Evolutionary conservation across 1,140 invertebrate species (phyloP).

Genomic region (Hetaerina americana): DNA sequence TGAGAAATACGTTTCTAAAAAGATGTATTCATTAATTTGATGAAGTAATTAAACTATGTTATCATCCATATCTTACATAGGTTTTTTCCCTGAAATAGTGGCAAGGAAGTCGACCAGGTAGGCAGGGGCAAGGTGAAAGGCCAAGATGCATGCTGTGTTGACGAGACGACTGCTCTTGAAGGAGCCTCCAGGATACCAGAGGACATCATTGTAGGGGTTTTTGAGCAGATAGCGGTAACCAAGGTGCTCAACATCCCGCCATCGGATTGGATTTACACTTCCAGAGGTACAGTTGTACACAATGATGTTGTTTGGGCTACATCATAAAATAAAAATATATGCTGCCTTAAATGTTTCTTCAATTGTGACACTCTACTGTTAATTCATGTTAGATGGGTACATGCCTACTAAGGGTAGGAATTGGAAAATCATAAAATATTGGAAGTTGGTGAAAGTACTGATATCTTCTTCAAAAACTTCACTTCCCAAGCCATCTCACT

Average conservation of each 20-base stretch:
- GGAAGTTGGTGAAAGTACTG: no score
- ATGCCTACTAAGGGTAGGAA: no score
- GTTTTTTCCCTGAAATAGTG: constrained; percentile 45
- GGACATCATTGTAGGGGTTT: constrained; percentile 36
- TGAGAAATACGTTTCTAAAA: no score
- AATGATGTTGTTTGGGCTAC: constrained; percentile 29
- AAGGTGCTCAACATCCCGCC: constrained; percentile 39
- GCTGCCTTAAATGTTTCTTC: no score
- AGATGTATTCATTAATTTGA: no score
- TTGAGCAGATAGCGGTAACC: constrained; percentile 34
- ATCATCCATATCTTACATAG: constrained; percentile 61
- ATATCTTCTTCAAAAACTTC: no score
- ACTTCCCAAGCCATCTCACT: no score
- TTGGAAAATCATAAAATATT: no score
- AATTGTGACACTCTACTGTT: no score
- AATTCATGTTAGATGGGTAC: no score
- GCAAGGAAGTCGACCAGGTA: constrained; percentile 48
- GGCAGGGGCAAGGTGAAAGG: constrained; percentile 45
- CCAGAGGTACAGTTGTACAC: constrained; percentile 54
- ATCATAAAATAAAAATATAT: no score
- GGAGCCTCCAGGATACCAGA: constrained; percentile 29
- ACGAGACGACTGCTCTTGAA: constrained; percentile 28
- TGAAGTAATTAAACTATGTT: no score
- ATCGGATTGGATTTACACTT: constrained; percentile 51
- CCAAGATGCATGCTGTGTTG: constrained; percentile 27